These are phyloP conservation scores for Oceanodroma tethys DNA, from an alignment of 2,113 vertebrate genomes.

Conservation along the genomic window DNA sequence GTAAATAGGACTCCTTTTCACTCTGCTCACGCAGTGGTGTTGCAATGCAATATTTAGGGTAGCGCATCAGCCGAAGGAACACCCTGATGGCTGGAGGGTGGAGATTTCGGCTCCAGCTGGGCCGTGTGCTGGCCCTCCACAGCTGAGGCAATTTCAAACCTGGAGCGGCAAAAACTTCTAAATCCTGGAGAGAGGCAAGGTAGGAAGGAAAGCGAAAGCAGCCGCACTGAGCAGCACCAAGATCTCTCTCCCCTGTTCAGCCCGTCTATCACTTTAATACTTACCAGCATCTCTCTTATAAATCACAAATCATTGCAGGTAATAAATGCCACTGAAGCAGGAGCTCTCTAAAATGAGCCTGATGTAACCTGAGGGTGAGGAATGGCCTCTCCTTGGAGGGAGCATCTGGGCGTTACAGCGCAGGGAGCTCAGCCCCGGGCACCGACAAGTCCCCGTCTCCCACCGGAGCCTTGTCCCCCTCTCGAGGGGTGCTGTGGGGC, in stretches of 20 bases:
- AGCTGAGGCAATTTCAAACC: too few species aligned
- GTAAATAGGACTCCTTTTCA: not conserved
- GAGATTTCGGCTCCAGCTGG: not conserved
- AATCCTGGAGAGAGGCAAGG: not conserved
- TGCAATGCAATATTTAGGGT: not conserved
- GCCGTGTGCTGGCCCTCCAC: not conserved
- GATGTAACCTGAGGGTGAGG: fast-evolving
- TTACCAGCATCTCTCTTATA: fast-evolving
- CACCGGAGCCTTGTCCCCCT: not conserved
- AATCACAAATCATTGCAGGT: not conserved
- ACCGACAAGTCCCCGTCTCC: not conserved
- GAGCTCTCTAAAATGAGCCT: not conserved
- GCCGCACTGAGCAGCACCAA: not conserved
- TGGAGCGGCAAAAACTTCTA: not conserved
- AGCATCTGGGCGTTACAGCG: not conserved
- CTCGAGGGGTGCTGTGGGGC: too few species aligned
- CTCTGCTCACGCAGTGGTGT: not conserved
- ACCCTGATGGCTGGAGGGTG: not conserved
- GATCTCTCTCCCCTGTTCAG: not conserved
- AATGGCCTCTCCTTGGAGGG: not conserved
- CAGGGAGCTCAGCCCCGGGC: not conserved
- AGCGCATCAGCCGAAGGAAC: not conserved
- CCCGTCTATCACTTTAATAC: not conserved
- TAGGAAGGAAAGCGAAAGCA: not conserved
- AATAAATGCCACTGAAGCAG: not conserved